Evolutionary conservation across 2,888 invertebrate species (phyloP).

Genomic region (Shargacucullia verbasci): DNA sequence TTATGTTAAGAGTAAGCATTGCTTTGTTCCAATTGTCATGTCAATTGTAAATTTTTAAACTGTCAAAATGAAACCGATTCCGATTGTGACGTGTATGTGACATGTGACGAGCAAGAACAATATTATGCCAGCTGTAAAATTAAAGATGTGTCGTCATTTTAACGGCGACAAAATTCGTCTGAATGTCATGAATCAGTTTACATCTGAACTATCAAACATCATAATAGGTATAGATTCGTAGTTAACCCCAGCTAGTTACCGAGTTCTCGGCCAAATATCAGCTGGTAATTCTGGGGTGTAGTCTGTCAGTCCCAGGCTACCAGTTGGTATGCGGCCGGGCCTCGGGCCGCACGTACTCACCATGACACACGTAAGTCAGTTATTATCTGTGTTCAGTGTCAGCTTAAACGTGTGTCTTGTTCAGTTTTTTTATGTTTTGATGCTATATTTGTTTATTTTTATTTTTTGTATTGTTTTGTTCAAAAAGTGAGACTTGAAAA

Average conservation of each 20-base stretch:
- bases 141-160: no score
- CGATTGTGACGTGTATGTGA: no score
- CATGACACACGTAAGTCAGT: constrained; percentile 79
- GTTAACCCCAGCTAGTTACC: constrained; percentile 44
- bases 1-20: no score
- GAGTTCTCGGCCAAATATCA: constrained; percentile 94
- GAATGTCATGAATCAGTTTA: constrained; percentile 26
- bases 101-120: no score
- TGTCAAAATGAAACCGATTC: no score
- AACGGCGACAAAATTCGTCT: no score
- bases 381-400: constrained; percentile 55
- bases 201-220: not conserved
- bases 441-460: constrained; percentile 7
- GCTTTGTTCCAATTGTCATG: no score
- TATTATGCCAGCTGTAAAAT: no score
- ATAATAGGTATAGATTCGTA: constrained; percentile 29
- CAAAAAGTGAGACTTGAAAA: no score
- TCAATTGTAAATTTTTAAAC: no score
- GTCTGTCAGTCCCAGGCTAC: constrained; percentile 96
- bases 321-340: constrained; percentile 93
- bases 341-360: constrained; percentile 57
- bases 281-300: constrained; percentile 98
- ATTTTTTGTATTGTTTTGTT: not conserved
- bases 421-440: constrained; percentile 7
- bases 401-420: constrained; percentile 54